phyloP scores from a whole-genome alignment of 2,797 vertebrate genomes.

The Argya squamiceps region DNA sequence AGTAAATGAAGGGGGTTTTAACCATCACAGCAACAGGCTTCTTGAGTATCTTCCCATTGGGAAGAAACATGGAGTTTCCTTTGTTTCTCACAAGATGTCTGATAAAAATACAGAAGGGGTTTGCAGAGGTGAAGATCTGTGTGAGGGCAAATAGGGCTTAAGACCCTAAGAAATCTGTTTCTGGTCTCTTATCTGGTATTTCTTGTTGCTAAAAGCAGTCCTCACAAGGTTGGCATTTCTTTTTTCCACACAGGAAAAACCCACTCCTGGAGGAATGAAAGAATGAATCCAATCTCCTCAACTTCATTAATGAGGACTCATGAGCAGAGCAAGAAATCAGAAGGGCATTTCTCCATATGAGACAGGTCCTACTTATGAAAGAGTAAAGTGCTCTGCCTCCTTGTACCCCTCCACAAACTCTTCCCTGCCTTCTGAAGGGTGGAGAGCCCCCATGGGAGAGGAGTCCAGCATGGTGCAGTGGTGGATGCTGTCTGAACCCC shows the following conservation, averaged over 20 bases:
- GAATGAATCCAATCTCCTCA: background rate
- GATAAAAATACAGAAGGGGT: background rate
- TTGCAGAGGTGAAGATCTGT: background rate
- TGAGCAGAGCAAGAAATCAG: background rate
- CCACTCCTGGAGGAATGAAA: background rate
- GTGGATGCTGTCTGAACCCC: background rate
- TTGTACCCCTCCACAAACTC: background rate
- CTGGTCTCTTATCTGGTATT: background rate
- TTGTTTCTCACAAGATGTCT: background rate
- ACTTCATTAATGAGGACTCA: background rate
- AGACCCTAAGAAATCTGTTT: background rate
- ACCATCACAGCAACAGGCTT: background rate
- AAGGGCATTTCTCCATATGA: background rate
- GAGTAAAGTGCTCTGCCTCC: background rate
- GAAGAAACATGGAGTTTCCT: background rate
- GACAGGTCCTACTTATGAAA: background rate
- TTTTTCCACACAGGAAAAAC: background rate
- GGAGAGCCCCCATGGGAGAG: accelerated
- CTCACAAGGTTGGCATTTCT: background rate
- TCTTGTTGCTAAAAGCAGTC: background rate
- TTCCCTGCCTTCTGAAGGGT: background rate
- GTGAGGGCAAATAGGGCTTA: background rate
- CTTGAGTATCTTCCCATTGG: background rate
- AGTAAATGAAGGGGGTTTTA: background rate
- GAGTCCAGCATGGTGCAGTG: background rate